These are phyloP conservation scores for Tiphia femorata DNA, from an alignment of 2,888 invertebrate species.

Conservation along the genomic window DNA sequence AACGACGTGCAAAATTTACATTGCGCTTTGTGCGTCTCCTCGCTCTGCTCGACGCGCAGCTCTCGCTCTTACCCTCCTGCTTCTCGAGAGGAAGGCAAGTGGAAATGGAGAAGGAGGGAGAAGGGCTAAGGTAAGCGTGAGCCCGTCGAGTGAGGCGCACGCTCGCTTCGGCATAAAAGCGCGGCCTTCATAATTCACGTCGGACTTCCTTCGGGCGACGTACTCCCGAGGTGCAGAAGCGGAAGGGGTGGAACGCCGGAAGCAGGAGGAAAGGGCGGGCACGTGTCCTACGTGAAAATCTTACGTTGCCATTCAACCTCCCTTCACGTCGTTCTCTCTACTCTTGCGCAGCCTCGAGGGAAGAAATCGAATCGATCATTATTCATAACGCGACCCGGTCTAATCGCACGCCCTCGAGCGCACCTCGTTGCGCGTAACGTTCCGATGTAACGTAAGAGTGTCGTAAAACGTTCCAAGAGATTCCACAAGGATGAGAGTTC, in stretches of 20 bases:
- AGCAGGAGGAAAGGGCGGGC: background rate
- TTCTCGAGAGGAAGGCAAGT: too few species aligned
- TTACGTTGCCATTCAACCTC: constrained; percentile 12
- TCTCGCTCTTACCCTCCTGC: too few species aligned
- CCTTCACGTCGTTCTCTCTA: background rate
- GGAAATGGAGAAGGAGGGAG: too few species aligned
- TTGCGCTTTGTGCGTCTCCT: constrained; percentile 46
- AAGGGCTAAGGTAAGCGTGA: too few species aligned
- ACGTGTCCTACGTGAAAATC: constrained; percentile 12
- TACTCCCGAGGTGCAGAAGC: background rate
- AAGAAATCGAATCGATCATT: constrained; percentile 36
- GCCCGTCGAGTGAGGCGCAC: constrained; percentile 32
- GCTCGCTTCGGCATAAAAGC: constrained; percentile 43
- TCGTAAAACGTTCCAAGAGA: too few species aligned
- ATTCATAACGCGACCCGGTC: constrained; percentile 27
- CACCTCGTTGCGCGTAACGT: too few species aligned
- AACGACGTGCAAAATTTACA: constrained; percentile 49
- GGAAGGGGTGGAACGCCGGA: background rate
- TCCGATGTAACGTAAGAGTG: too few species aligned
- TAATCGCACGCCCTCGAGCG: too few species aligned
- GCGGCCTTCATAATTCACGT: constrained; percentile 42
- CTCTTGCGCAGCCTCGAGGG: background rate
- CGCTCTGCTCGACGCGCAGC: too few species aligned
- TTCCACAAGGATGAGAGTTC: too few species aligned
- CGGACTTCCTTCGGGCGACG: constrained; percentile 36